These are phyloP conservation scores for Cavia aperea DNA, from an alignment of 2,113 vertebrate genomes.

Conservation along the genomic window DNA sequence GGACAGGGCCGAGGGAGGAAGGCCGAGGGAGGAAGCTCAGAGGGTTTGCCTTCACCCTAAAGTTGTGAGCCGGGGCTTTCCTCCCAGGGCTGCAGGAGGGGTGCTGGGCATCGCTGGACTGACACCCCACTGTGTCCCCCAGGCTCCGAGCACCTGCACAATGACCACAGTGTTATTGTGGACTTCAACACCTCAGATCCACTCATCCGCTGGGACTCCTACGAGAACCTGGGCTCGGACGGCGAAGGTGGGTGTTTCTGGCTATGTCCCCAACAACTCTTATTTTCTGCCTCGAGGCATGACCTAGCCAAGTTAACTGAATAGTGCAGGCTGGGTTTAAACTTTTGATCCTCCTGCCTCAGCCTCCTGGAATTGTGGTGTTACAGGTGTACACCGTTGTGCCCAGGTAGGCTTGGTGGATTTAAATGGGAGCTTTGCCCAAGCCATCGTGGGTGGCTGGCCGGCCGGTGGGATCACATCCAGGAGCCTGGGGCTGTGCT, in stretches of 20 bases:
- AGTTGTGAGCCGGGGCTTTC: not conserved
- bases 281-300: not conserved
- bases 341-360: not conserved
- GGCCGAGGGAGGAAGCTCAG: fast-evolving
- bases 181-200: slow-evolving; percentile 89
- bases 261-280: fast-evolving
- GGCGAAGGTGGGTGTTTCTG: slow-evolving; percentile 81
- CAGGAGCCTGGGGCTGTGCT: not conserved
- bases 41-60: not conserved
- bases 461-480: not conserved
- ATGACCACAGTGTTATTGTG: slow-evolving; percentile 82
- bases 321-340: not conserved
- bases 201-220: slow-evolving; percentile 91
- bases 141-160: slow-evolving; percentile 85
- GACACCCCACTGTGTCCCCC: not conserved
- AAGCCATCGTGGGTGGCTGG: not conserved
- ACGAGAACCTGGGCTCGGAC: slow-evolving; percentile 84
- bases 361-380: not conserved
- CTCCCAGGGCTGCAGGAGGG: fast-evolving
- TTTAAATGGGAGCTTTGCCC: not conserved
- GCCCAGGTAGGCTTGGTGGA: not conserved
- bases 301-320: not conserved
- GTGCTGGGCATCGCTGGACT: not conserved
- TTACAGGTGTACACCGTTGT: not conserved
- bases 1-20: fast-evolving